phyloP scores from a whole-genome alignment of 2,797 vertebrate species.

The Xenopus petersii region DNA sequence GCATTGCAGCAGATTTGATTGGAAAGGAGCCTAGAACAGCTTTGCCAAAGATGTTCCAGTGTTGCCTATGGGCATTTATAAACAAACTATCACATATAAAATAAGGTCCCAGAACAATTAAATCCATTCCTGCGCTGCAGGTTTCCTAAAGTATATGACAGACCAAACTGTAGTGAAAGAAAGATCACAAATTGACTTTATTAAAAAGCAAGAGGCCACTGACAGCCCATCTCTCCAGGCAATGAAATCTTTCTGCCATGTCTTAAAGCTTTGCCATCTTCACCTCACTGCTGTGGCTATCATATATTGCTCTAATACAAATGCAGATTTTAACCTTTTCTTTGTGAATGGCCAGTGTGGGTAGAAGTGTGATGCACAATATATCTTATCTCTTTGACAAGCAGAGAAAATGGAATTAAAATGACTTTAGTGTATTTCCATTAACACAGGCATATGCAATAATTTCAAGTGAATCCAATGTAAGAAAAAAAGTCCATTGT shows the following conservation, averaged over 20 bases:
- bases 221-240: slow-evolving; percentile 8
- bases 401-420: slow-evolving; percentile 27
- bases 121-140: slow-evolving; percentile 48
- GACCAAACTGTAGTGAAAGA: neutral
- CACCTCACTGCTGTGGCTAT: slow-evolving; percentile 11
- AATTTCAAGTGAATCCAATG: neutral
- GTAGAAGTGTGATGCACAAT: slow-evolving; percentile 11
- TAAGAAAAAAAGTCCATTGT: neutral
- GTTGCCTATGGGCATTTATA: too few species aligned
- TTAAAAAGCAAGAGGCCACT: slow-evolving; percentile 18
- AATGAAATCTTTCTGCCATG: slow-evolving; percentile 12
- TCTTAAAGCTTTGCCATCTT: slow-evolving; percentile 2
- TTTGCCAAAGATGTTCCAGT: too few species aligned
- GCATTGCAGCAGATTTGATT: too few species aligned
- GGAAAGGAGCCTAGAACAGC: too few species aligned
- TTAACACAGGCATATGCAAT: neutral
- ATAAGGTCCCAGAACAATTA: too few species aligned
- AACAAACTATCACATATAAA: too few species aligned
- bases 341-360: slow-evolving; percentile 16
- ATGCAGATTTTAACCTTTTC: slow-evolving; percentile 40
- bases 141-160: slow-evolving; percentile 20
- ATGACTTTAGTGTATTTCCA: slow-evolving; percentile 4
- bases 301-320: slow-evolving; percentile 1
- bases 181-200: slow-evolving; percentile 14
- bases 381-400: slow-evolving; percentile 30